Base-by-base conservation (phyloP, 2,113 vertebrate species). In the Herpetotheres cachinnans region DNA sequence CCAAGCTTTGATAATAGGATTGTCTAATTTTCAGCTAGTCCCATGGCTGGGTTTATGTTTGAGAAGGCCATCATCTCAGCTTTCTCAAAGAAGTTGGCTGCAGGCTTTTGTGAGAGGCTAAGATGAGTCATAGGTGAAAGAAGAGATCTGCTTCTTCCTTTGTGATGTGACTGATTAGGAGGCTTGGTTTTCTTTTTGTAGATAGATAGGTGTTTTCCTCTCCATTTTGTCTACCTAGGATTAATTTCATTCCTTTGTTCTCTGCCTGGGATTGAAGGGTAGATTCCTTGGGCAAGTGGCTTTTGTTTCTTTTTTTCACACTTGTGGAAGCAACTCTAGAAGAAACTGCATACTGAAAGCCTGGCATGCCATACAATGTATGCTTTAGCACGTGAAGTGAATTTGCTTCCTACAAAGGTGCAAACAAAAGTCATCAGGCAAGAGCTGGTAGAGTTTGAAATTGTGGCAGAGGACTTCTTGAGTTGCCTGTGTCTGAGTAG, bases 61-160 rank as follows among this genome's bases (percentile, higher is more conserved):
- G 30, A 71, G 70, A 62, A 22, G 44, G 13, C 7, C 9, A 5
- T 69, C 9, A 4, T 49, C 49, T 85, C 0, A 0, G 16, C 9
- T 71, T 69, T 85, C 62, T 92, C 34, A 20, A 40, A 79, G 32
- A 22, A 65, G 30, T 20, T 86, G 46, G 5, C 40, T 62, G 10
- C 10, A 62, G 38, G 54, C 58, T 92, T 88, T 77, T 92, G 36
- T 87, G 36, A 52, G 79, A 69, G 47, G 25, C n/a, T 59, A 22
- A 32, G 29, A n/a, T 2, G 17, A 89, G n/a, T 71, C 65, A 52
- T 18, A 54, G 40, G 55, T 65, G 46, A 62, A 82, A 65, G n/a
- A 67, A 42, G 47, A 50, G 36, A 6, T 78, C 38, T 85, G 13
- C 16, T 13, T 52, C 49, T 38, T 82, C 42, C 84, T 74, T 72